Base-by-base conservation (phyloP, 2,797 vertebrate species). In the Rallus crepitans region DNA sequence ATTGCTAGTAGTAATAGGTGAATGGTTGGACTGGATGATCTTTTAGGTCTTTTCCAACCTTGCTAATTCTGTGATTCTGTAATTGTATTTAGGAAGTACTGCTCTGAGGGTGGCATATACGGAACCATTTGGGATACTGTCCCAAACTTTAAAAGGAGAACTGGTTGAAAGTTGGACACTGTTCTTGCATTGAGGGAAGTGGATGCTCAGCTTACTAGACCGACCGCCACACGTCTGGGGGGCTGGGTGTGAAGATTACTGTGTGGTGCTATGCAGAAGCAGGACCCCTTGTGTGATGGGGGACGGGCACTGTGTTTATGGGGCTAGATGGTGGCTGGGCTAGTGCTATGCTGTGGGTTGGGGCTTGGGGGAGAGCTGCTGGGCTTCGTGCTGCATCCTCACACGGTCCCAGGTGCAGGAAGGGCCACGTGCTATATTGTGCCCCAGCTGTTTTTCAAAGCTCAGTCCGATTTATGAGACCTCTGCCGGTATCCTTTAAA, bases 271-370 rank as follows among this genome's bases (percentile, higher is more conserved):
- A 72, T 69, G 63, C 63, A 79, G 76, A 84, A 40, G 28, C 45
- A 28, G 63, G 17, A 35, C 18, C 20, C 72, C 0, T 2, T 9
- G 17, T 17, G 10, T 56, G 31, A 9, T 28, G 33, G 25, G 17
- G 30, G 35, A 8, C 0, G 0, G 35, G 10, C 31, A 70, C 0
- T 0, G 13, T 72, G 40, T 25, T 50, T 3, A 0, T 33, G 33
- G 77, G 65, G 57, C 12, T 48, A 19, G 52, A 12, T 8, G 3
- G 8, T 17, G 40, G 35, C 2, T 1, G 35, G 35, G 9, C 40
- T 35, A 10, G 35, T 57, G 33, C 48, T 0, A 0, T 66, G 37
- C 31, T 70, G 14, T n/a, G 70, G 57, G 45, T 2, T 18, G 3
- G 47, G 25, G 30, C 5, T 2, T 1, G 4, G 33, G 25, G 17